phyloP scores from a whole-genome alignment of 35 echinoderm and acorn worm genomes.

The Patiria miniata region DNA sequence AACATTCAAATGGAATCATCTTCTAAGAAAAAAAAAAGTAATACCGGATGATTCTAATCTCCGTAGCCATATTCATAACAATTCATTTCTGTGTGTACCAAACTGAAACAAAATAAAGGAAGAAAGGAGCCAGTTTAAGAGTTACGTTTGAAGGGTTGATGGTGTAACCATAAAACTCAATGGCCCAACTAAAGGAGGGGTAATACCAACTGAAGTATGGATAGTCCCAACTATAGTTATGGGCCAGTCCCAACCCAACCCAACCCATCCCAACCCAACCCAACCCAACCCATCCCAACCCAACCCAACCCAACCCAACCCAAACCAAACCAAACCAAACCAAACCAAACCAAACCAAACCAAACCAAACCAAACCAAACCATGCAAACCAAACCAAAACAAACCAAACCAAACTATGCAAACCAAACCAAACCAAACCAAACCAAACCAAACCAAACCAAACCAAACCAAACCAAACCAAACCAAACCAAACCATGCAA shows the following conservation, averaged over 20 bases:
- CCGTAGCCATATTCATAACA: too few relatives aligned
- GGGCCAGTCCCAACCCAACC: background rate
- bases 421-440: conserved; percentile 45
- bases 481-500: conserved; percentile 4
- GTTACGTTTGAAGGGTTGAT: too few relatives aligned
- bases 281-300: background rate
- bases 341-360: conserved; percentile 39
- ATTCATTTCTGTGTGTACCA: too few relatives aligned
- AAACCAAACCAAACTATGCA: conserved; percentile 12
- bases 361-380: conserved; percentile 29
- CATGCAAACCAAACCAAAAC: conserved; percentile 22
- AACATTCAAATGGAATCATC: too few relatives aligned
- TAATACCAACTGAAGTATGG: too few relatives aligned
- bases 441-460: conserved; percentile 32
- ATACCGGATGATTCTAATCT: too few relatives aligned
- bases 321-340: conserved; percentile 43
- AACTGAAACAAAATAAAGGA: too few relatives aligned
- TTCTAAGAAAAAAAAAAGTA: too few relatives aligned
- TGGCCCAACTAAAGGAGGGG: too few relatives aligned
- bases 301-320: background rate
- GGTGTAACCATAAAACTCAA: too few relatives aligned
- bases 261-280: background rate
- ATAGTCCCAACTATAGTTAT: background rate
- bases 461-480: conserved; percentile 34
- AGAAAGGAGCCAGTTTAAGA: too few relatives aligned